Conservation (phyloP, 2,888 invertebrate genomes). For the Agriopis marginaria region DNA sequence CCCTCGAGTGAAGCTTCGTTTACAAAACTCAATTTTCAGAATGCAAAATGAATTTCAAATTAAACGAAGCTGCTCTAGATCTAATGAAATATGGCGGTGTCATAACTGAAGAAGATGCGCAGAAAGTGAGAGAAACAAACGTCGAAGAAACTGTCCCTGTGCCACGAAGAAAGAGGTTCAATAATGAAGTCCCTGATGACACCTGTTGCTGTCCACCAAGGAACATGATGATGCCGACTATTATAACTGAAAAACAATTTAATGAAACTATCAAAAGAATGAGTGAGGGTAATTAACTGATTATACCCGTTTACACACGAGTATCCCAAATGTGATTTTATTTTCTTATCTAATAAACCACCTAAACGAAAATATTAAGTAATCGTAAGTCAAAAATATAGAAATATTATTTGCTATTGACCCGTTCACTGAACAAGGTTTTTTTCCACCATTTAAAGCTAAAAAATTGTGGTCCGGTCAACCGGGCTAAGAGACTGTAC, state of each 20-base stretch:
- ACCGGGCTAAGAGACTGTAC: too few relatives aligned
- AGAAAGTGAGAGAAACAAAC: constrained; percentile 40
- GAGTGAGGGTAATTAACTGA: not conserved
- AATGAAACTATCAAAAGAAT: constrained; percentile 53
- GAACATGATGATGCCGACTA: constrained; percentile 62
- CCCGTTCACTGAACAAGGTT: too few relatives aligned
- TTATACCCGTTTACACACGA: not conserved
- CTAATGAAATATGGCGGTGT: constrained; percentile 61
- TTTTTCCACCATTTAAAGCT: too few relatives aligned
- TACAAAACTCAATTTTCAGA: constrained; percentile 52
- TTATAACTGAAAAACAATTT: constrained; percentile 65
- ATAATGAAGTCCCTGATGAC: constrained; percentile 26
- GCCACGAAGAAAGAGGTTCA: constrained; percentile 38
- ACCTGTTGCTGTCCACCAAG: constrained; percentile 66
- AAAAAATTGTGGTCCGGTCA: too few relatives aligned
- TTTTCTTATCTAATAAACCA: not conserved
- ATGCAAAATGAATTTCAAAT: constrained; percentile 61
- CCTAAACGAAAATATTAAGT: too few relatives aligned
- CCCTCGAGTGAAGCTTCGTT: not conserved
- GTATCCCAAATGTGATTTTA: not conserved
- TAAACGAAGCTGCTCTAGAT: constrained; percentile 59
- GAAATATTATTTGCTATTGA: too few relatives aligned
- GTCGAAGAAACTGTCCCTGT: not conserved
- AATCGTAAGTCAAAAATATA: too few relatives aligned
- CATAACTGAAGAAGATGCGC: constrained; percentile 50